phyloP scores from a whole-genome alignment of 1,140 invertebrate genomes.

The Eumeta japonica region DNA sequence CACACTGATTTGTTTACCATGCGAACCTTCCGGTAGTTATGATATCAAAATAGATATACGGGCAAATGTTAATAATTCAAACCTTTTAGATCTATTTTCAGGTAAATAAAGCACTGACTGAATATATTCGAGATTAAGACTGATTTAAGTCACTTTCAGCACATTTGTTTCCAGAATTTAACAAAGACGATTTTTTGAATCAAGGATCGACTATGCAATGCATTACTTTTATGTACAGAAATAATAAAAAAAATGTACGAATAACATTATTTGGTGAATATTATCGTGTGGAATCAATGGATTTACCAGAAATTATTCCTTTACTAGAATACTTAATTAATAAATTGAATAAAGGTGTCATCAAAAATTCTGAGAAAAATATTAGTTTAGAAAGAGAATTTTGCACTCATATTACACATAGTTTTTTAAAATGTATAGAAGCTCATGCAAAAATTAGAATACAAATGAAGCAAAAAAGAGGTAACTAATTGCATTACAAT shows the following conservation, averaged over 20 bases:
- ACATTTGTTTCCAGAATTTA: constrained; percentile 35
- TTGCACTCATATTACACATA: constrained; percentile 24
- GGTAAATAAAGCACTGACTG: too few species aligned
- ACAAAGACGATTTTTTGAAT: constrained; percentile 24
- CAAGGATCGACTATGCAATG: constrained; percentile 10
- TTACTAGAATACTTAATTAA: constrained; percentile 27
- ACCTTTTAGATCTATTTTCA: constrained; percentile 33
- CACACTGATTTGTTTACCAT: constrained; percentile 27
- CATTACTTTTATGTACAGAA: constrained; percentile 27
- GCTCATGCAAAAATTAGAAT: constrained; percentile 38
- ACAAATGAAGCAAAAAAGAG: constrained; percentile 27
- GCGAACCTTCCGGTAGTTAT: constrained; percentile 14
- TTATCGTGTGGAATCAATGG: constrained; percentile 30
- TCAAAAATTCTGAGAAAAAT: constrained; percentile 18
- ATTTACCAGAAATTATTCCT: constrained; percentile 27
- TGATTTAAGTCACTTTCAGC: too few species aligned
- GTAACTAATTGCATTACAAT: constrained; percentile 18
- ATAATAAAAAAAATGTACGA: constrained; percentile 26
- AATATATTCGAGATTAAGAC: too few species aligned
- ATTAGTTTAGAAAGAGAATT: constrained; percentile 25
- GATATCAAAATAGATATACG: constrained; percentile 22
- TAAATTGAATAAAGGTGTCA: constrained; percentile 23
- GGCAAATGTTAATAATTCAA: constrained; percentile 20
- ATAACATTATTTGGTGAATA: constrained; percentile 18
- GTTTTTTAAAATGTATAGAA: constrained; percentile 41